Percentiles rank a stretch among this genome's conserved stretches.
These are phyloP conservation scores for Crypturellus undulatus DNA, from an alignment of 2,113 vertebrate species.

Conservation along the genomic window DNA sequence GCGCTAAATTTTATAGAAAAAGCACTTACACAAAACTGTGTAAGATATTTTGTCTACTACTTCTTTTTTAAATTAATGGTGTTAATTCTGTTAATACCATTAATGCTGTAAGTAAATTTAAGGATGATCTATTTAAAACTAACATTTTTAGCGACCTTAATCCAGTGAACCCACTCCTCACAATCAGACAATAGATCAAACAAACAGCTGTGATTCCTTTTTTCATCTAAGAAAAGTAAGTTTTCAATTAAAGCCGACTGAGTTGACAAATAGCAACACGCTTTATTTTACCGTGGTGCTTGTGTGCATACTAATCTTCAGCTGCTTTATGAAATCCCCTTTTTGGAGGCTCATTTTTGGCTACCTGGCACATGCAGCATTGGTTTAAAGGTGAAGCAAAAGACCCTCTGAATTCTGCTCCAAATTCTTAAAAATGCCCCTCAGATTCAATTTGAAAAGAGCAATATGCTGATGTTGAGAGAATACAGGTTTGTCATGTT, in stretches of 20 bases:
- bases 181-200: not conserved
- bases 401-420: not conserved
- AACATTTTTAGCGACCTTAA: conserved; percentile 25
- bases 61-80: not conserved
- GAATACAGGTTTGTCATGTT: not conserved
- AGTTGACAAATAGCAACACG: not conserved
- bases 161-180: conserved; percentile 25
- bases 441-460: not conserved
- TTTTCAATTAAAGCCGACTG: not conserved
- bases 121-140: conserved; percentile 56
- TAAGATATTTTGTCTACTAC: fast-evolving
- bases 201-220: not conserved
- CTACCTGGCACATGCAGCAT: not conserved
- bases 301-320: not conserved
- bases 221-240: not conserved
- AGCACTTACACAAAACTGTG: not conserved
- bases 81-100: not conserved
- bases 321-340: not conserved
- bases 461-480: not conserved
- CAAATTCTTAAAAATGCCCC: not conserved
- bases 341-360: not conserved
- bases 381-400: not conserved
- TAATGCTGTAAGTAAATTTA: conserved; percentile 57
- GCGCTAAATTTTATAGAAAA: not conserved
- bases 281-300: not conserved